Percentiles rank a stretch among this genome's conserved stretches.
These are phyloP conservation scores for Sebastes vulpes DNA, from an alignment of 2,797 vertebrate species.

Conservation along the genomic window DNA sequence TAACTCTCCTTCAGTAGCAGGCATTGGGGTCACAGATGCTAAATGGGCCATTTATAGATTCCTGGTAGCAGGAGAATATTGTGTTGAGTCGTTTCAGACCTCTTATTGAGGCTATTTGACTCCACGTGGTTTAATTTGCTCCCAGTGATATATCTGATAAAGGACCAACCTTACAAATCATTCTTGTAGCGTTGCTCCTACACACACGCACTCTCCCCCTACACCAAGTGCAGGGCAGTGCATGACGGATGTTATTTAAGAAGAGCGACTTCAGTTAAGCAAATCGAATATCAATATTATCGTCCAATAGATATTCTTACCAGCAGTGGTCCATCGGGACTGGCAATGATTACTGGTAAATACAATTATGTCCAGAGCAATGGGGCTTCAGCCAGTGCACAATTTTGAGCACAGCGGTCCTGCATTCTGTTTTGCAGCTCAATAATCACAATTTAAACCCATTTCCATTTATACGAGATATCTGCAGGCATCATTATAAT, in stretches of 20 bases:
- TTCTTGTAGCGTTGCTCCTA: conserved; percentile 44
- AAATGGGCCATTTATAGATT: conserved; percentile 87
- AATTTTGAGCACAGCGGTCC: conserved; percentile 41
- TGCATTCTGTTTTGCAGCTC: conserved; percentile 20
- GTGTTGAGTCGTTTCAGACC: conserved; percentile 72
- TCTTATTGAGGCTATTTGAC: conserved; percentile 80
- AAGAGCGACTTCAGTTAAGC: conserved; percentile 44
- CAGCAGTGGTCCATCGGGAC: conserved; percentile 32
- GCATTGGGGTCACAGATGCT: conserved; percentile 84
- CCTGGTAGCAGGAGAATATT: conserved; percentile 79
- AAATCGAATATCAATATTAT: conserved; percentile 69
- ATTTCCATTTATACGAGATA: conserved; percentile 50
- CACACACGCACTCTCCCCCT: not conserved
- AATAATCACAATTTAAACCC: conserved; percentile 38
- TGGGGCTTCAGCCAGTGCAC: conserved; percentile 21
- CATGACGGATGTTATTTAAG: conserved; percentile 50
- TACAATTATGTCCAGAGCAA: conserved; percentile 56
- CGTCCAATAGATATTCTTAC: conserved; percentile 50
- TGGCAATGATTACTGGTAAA: conserved; percentile 57
- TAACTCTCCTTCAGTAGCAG: conserved; percentile 84
- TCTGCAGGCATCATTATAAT: conserved; percentile 35
- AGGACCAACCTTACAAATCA: conserved; percentile 66
- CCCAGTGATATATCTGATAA: conserved; percentile 71
- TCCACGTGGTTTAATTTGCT: conserved; percentile 80
- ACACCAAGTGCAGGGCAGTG: not conserved